phyloP scores from a whole-genome alignment of 1,140 invertebrate species.

The Drosophila persimilis region DNA sequence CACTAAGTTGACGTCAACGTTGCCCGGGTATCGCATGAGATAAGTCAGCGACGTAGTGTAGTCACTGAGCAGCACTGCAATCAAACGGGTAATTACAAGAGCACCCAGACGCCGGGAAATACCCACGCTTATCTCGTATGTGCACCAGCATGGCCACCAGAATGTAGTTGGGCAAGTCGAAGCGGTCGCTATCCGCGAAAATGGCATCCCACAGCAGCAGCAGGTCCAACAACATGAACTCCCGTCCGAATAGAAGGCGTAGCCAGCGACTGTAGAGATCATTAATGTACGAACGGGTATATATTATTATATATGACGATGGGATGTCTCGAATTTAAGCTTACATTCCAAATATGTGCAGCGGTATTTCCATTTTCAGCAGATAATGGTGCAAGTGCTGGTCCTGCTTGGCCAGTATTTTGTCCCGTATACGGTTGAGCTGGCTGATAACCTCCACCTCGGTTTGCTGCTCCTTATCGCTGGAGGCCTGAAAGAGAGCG shows the following conservation, averaged over 20 bases:
- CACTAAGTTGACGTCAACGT: conserved; percentile 86
- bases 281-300: not conserved
- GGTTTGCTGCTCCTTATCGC: conserved; percentile 54
- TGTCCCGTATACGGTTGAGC: conserved; percentile 88
- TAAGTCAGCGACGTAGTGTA: conserved; percentile 86
- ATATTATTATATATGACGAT: conserved; percentile 1
- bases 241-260: conserved; percentile 90
- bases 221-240: conserved; percentile 90
- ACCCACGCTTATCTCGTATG: conserved; percentile 88
- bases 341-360: conserved; percentile 93
- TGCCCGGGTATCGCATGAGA: conserved; percentile 88
- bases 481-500: conserved; percentile 42
- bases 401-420: conserved; percentile 87
- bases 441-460: conserved; percentile 87
- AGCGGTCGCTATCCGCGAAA: conserved; percentile 88
- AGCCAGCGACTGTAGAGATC: conserved; percentile 89
- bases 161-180: conserved; percentile 90
- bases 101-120: conserved; percentile 1
- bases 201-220: conserved; percentile 91
- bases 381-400: conserved; percentile 87
- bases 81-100: not conserved
- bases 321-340: conserved; percentile 62
- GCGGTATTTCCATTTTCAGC: conserved; percentile 88
- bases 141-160: conserved; percentile 90
- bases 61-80: conserved; percentile 86